phyloP scores from a whole-genome alignment of 2,797 vertebrate species.

The Rhinoraja longicauda region DNA sequence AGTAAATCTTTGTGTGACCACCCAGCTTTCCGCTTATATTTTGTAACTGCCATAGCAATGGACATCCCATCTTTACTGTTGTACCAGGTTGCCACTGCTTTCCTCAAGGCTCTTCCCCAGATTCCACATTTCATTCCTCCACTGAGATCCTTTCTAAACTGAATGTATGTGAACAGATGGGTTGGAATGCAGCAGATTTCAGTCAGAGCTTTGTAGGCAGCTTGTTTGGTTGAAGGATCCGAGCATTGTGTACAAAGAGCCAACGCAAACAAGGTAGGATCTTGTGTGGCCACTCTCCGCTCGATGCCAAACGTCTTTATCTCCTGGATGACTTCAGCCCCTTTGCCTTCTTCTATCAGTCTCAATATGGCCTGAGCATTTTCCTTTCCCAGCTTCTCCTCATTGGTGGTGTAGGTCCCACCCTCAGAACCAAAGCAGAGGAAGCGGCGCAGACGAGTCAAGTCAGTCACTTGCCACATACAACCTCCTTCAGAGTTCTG shows the following conservation, averaged over 20 bases:
- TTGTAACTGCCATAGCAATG: constrained; percentile 77
- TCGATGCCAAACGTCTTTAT: constrained; percentile 70
- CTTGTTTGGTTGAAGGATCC: constrained; percentile 75
- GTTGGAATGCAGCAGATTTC: constrained; percentile 75
- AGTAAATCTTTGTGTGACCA: constrained; percentile 94
- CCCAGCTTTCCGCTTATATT: constrained; percentile 81
- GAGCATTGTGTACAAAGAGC: constrained; percentile 83
- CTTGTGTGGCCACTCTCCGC: constrained; percentile 60
- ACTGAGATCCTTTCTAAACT: constrained; percentile 87
- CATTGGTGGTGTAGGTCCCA: constrained; percentile 66
- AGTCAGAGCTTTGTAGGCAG: constrained; percentile 72
- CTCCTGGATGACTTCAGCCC: constrained; percentile 75
- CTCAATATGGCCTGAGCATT: constrained; percentile 63
- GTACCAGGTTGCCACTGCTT: constrained; percentile 88
- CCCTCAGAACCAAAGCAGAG: constrained; percentile 81
- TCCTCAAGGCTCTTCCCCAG: constrained; percentile 88
- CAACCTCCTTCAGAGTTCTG: constrained; percentile 51
- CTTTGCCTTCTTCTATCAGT: constrained; percentile 76
- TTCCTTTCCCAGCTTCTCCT: constrained; percentile 61
- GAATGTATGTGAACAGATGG: constrained; percentile 83
- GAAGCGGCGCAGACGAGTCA: constrained; percentile 70
- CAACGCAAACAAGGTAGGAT: constrained; percentile 74
- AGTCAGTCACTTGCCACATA: constrained; percentile 64
- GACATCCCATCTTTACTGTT: constrained; percentile 76
- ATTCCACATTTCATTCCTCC: constrained; percentile 86